A percentile compares a stretch with the other conserved stretches of the same genome.
phyloP scores from a whole-genome alignment of 1,140 invertebrate genomes.

The Zaprionus vittiger region DNA sequence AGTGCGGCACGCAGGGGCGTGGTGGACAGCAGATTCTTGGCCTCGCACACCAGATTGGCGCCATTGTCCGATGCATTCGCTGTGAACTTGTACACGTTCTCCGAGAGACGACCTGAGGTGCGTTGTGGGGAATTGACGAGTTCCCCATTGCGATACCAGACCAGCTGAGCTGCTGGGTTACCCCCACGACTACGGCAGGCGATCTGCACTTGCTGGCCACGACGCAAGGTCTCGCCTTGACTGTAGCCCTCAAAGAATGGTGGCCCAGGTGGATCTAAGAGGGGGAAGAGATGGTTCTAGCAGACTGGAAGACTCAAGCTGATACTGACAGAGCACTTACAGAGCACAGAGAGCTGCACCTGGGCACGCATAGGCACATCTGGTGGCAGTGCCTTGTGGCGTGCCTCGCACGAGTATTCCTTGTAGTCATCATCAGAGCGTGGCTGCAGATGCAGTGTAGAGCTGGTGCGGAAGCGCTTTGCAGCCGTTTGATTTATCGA shows the following conservation, averaged over 20 bases:
- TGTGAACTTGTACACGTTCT: slow-evolving; percentile 93
- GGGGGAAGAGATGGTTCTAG: slow-evolving; percentile 29
- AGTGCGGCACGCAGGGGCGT: slow-evolving; percentile 92
- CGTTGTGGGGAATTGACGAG: slow-evolving; percentile 85
- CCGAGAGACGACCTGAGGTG: slow-evolving; percentile 91
- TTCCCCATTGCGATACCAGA: slow-evolving; percentile 96
- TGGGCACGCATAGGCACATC: slow-evolving; percentile 91
- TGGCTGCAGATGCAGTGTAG: slow-evolving; percentile 89
- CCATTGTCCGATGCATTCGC: slow-evolving; percentile 96
- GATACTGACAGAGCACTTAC: slow-evolving; percentile 88
- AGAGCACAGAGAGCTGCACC: slow-evolving; percentile 93
- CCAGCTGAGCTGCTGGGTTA: slow-evolving; percentile 96
- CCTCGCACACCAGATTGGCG: slow-evolving; percentile 95
- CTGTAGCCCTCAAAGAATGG: slow-evolving; percentile 97
- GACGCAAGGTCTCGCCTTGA: slow-evolving; percentile 92
- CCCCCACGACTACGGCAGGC: slow-evolving; percentile 96
- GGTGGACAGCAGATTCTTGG: slow-evolving; percentile 94
- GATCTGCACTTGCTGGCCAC: slow-evolving; percentile 94
- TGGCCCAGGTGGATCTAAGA: slow-evolving; percentile 93
- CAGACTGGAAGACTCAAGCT: not conserved
- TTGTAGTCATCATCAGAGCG: slow-evolving; percentile 94
- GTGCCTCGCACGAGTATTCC: slow-evolving; percentile 94
- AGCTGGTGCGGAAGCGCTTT: slow-evolving; percentile 85
- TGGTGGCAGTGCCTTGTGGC: slow-evolving; percentile 91
- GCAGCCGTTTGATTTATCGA: slow-evolving; percentile 84